These are phyloP conservation scores for Brachystomella parvula DNA, from an alignment of 1,140 invertebrate genomes.

Conservation along the genomic window DNA sequence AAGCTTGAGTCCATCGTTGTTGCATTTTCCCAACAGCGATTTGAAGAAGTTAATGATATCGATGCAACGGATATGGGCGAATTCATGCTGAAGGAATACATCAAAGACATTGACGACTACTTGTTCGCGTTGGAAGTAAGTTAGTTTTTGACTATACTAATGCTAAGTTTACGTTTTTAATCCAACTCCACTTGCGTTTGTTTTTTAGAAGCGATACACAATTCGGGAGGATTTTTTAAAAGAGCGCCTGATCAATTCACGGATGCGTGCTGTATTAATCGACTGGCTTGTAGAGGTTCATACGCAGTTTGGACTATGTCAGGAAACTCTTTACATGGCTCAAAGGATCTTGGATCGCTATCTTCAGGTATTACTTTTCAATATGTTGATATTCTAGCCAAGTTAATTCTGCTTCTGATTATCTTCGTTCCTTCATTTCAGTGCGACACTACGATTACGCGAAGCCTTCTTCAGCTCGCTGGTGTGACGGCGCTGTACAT, in stretches of 20 bases:
- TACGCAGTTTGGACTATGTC: conserved; percentile 71
- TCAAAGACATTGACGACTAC: conserved; percentile 77
- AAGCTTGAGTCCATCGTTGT: neutral
- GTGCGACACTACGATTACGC: conserved; percentile 51
- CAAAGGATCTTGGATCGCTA: conserved; percentile 84
- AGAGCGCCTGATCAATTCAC: conserved; percentile 59
- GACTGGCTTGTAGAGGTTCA: conserved; percentile 95
- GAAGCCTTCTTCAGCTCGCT: conserved; percentile 73
- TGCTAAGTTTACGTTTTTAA: no score
- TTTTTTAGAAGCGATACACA: conserved; percentile 48
- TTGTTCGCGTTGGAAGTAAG: conserved; percentile 59
- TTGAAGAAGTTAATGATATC: conserved; percentile 49
- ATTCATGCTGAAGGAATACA: conserved; percentile 70
- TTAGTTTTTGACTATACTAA: conserved; percentile 15
- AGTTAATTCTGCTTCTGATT: neutral
- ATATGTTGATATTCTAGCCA: conserved; percentile 2
- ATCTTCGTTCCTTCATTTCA: conserved; percentile 38
- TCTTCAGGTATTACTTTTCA: conserved; percentile 58
- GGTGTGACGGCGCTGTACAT: conserved; percentile 85
- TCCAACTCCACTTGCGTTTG: neutral
- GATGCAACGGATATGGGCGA: conserved; percentile 66
- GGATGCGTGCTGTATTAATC: conserved; percentile 79
- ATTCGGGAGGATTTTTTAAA: conserved; percentile 56
- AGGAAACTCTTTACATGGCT: conserved; percentile 84
- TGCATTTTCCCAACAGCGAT: neutral